Conservation (phyloP, 2,888 invertebrate species). For the Rapana venosa region DNA sequence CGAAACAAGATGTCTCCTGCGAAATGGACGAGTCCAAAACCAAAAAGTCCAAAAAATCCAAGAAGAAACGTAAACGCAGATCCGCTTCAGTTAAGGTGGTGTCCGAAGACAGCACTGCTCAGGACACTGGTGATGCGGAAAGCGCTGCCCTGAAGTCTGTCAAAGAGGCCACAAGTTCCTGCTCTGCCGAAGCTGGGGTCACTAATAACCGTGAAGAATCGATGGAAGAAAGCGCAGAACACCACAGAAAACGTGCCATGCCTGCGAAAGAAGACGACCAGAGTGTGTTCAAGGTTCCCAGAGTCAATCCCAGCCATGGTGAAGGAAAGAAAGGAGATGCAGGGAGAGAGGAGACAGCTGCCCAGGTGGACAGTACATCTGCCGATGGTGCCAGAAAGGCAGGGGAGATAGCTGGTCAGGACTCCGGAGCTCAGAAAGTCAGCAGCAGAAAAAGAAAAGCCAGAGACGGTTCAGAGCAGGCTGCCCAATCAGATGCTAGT, state of each 20-base stretch:
- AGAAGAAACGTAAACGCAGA: slow-evolving; percentile 26
- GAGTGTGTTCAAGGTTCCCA: neutral
- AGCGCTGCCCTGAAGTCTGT: neutral
- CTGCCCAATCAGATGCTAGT: neutral
- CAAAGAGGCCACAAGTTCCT: neutral
- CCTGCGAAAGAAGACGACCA: no score
- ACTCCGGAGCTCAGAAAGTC: neutral
- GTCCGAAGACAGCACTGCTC: neutral
- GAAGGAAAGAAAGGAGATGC: neutral
- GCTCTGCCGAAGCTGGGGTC: neutral
- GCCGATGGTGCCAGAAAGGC: neutral
- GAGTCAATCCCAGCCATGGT: neutral
- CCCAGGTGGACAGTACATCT: neutral
- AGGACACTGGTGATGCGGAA: neutral
- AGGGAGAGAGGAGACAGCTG: neutral
- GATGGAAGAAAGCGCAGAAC: no score
- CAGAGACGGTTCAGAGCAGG: neutral
- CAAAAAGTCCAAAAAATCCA: slow-evolving; percentile 41
- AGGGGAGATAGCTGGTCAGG: neutral
- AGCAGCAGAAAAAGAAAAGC: neutral
- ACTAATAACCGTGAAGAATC: neutral
- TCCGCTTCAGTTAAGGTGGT: neutral
- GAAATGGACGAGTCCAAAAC: neutral
- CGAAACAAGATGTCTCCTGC: slow-evolving; percentile 31
- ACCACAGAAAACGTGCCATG: no score